phyloP scores from a whole-genome alignment of 2,797 vertebrate genomes.

The Pipistrellus nathusii region DNA sequence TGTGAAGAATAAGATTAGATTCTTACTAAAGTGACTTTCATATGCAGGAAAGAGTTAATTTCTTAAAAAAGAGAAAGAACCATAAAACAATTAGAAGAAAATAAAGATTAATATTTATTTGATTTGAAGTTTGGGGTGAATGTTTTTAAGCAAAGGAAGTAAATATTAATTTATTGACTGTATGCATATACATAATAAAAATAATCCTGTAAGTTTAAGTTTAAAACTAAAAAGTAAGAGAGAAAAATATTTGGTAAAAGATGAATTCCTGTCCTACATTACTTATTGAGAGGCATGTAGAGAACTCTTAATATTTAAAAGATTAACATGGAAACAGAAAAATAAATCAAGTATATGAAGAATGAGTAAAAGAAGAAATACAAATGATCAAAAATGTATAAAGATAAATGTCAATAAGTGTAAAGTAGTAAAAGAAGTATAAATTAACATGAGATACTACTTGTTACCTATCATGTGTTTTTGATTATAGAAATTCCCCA shows the following conservation, averaged over 20 bases:
- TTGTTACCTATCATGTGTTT: background rate
- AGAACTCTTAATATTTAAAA: conserved; percentile 31
- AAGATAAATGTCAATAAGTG: background rate
- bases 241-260: background rate
- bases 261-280: background rate
- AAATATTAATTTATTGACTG: conserved; percentile 4
- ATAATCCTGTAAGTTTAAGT: conserved; percentile 7
- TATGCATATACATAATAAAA: conserved; percentile 12
- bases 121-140: background rate
- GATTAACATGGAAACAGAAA: conserved; percentile 17
- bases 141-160: background rate
- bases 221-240: background rate
- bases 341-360: background rate
- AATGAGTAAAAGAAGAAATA: conserved; percentile 23
- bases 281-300: background rate
- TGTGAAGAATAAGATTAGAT: background rate
- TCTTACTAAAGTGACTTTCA: conserved; percentile 8
- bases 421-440: background rate
- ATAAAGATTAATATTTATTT: conserved; percentile 28
- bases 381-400: background rate
- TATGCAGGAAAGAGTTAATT: background rate
- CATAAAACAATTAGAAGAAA: conserved; percentile 33
- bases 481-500: background rate
- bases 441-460: conserved; percentile 1
- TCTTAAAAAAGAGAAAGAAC: background rate